Evolutionary conservation across 1,140 invertebrate species (phyloP).

Genomic region (Ips typographus): DNA sequence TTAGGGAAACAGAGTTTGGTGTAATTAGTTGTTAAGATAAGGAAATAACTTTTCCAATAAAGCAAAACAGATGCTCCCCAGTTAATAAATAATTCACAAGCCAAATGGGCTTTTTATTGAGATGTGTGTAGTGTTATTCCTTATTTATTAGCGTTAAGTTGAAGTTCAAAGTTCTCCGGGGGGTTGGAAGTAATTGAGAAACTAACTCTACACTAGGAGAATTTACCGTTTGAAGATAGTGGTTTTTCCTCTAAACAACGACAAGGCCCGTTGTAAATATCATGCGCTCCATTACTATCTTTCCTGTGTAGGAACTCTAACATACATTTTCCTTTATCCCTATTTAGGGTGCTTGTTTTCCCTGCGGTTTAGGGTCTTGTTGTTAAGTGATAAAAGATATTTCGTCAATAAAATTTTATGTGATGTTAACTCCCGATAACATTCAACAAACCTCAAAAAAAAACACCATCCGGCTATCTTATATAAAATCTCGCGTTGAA

Average conservation of each 20-base stretch:
- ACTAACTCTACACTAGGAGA: conserved; percentile 13
- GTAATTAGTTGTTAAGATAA: conserved; percentile 8
- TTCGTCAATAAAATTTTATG: conserved; percentile 10
- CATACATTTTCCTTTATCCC: conserved; percentile 17
- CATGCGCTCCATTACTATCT: conserved; percentile 24
- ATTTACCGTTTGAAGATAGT: conserved; percentile 21
- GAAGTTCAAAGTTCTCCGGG: no score
- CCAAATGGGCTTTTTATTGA: conserved; percentile 7
- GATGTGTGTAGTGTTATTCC: background rate
- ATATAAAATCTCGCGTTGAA: background rate
- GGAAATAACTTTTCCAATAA: conserved; percentile 8
- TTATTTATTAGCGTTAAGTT: background rate
- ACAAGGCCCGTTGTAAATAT: conserved; percentile 26
- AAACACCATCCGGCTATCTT: background rate
- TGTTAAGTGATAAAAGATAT: conserved; percentile 16
- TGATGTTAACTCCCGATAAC: background rate
- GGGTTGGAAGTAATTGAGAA: conserved; percentile 2
- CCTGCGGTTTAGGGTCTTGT: conserved; percentile 7
- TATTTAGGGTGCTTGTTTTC: conserved; percentile 9
- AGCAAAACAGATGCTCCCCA: conserved; percentile 1
- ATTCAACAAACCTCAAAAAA: background rate
- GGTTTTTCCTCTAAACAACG: conserved; percentile 25
- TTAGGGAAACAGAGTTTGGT: conserved; percentile 3
- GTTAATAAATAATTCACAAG: conserved; percentile 10
- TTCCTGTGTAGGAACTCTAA: conserved; percentile 18